Base-by-base conservation (phyloP, 2,888 invertebrate genomes). In the Netelia fuscicornis region DNA sequence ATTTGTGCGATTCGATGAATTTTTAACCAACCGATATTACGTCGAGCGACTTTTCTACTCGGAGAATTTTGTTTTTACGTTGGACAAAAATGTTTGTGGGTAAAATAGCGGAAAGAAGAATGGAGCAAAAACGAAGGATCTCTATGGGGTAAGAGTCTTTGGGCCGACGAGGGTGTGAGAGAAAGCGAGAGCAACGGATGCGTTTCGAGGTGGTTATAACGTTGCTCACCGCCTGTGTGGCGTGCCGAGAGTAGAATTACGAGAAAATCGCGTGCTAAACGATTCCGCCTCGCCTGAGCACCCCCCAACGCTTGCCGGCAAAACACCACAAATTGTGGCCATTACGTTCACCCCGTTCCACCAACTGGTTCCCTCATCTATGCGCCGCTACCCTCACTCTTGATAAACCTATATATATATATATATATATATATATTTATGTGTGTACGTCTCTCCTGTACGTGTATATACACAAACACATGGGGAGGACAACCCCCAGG, bases 181-280 rank as follows among this genome's bases (percentile, higher is more conserved):
- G 25, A 3, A 30, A 3, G 67, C 30, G 44, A 20, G 54, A 52
- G 13, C 25, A 48, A 65, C 68, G 71, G 42, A 62, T 67, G 67
- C 76, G 56, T 84, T 80, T 71, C 48, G 71, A n/a, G 52, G 70
- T 77, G 58, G 83, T 78, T 60, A 81, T 86, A 84, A 68, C 75
- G 72, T 84, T 71, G 76, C 78, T 23, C 68, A 48, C 48, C 54
- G 78, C 11, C 81, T 84, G 71, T 64, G 76, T 54, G 84, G 86
- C 86, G 86, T 84, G 88, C 87, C 89, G 89, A 88, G 90, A 83
- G 81, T 89, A 91, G 90, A 93, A 92, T 92, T 93, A 93, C 91
- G 93, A 91, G 91, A 91, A 89, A 90, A 93, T 93, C 92, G 93
- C 93, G 93, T 93, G 93, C 90, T 91, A 92, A 93, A 91, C 91